phyloP scores from a whole-genome alignment of 2,888 invertebrate species.

The Lycaena phlaeas region DNA sequence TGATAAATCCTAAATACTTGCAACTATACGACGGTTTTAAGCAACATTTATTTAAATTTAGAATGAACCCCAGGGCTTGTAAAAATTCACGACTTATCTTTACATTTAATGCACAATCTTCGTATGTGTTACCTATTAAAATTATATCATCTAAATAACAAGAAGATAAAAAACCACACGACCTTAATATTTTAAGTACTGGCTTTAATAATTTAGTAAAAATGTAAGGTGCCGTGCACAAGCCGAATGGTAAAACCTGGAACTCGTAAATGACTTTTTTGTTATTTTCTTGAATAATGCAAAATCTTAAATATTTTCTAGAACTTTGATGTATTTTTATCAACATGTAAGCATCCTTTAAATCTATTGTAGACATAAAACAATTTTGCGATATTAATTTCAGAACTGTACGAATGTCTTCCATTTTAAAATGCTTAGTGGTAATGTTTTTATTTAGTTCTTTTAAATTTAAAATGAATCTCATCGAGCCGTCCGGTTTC shows the following conservation, averaged over 20 bases:
- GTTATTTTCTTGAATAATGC: neutral
- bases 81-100: neutral
- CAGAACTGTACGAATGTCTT: neutral
- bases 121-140: too few species aligned
- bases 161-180: too few species aligned
- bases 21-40: neutral
- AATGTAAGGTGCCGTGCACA: neutral
- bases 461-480: neutral
- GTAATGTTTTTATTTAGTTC: neutral
- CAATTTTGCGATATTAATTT: neutral
- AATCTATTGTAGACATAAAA: neutral
- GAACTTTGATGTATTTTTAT: neutral
- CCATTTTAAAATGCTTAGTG: neutral
- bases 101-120: neutral
- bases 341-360: too few species aligned
- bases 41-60: neutral
- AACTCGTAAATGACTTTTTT: neutral
- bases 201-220: neutral
- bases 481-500: neutral
- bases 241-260: neutral
- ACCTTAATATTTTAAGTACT: conserved; percentile 1
- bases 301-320: neutral
- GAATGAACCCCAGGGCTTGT: neutral
- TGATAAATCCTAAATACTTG: neutral
- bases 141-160: too few species aligned